Evolutionary conservation across 2,888 invertebrate genomes (phyloP).

Genomic region (Sepioteuthis lessoniana): DNA sequence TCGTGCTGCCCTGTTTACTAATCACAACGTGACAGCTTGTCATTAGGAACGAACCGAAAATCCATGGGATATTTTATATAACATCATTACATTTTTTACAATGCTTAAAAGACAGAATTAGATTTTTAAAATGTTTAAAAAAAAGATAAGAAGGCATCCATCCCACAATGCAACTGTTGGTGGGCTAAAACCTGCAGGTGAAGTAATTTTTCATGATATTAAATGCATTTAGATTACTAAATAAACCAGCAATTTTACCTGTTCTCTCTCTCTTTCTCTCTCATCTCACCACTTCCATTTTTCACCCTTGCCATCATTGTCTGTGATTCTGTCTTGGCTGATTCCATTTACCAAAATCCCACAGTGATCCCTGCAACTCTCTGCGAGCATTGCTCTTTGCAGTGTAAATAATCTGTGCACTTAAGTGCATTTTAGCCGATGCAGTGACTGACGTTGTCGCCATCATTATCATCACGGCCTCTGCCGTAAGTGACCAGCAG

Average conservation of each 20-base stretch:
- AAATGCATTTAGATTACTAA: not conserved
- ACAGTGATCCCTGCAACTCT: not conserved
- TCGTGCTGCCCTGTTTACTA: too few relatives aligned
- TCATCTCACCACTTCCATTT: too few relatives aligned
- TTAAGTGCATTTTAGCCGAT: not conserved
- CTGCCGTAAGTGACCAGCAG: not conserved
- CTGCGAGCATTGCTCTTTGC: not conserved
- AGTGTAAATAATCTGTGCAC: not conserved
- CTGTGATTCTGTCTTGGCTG: not conserved
- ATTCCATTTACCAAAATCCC: slow-evolving; percentile 33
- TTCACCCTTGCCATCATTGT: not conserved
- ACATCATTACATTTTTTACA: too few relatives aligned
- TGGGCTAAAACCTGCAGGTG: too few relatives aligned
- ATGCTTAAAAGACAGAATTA: too few relatives aligned
- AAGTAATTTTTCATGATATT: too few relatives aligned
- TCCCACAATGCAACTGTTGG: too few relatives aligned
- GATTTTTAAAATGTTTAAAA: too few relatives aligned
- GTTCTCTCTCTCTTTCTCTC: not conserved
- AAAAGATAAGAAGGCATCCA: too few relatives aligned
- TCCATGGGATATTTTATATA: too few relatives aligned
- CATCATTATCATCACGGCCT: not conserved
- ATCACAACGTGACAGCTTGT: too few relatives aligned
- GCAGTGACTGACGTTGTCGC: not conserved
- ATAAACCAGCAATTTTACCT: not conserved
- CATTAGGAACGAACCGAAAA: too few relatives aligned